Conservation (phyloP, 2,113 vertebrate genomes). For the Benitochromis conjunctus region DNA sequence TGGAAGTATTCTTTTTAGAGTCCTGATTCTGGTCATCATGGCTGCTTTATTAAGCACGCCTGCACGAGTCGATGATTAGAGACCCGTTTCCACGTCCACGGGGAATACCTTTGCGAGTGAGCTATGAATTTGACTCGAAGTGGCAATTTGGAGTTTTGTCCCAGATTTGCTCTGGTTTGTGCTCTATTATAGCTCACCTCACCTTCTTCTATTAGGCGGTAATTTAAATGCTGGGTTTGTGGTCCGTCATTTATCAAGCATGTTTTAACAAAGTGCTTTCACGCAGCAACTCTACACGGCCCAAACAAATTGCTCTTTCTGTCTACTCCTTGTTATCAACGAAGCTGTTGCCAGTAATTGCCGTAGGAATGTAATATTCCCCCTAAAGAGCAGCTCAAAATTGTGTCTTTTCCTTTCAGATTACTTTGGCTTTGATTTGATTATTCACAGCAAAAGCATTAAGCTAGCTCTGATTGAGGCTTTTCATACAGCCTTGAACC, state of each 20-base stretch:
- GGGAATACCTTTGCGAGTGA: background rate
- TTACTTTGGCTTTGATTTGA: conserved; percentile 54
- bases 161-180: background rate
- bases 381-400: conserved; percentile 43
- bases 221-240: conserved; percentile 12
- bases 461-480: conserved; percentile 20
- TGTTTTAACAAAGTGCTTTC: conserved; percentile 44
- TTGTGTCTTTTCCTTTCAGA: conserved; percentile 43
- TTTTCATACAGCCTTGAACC: conserved; percentile 18
- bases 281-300: background rate
- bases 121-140: background rate
- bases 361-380: conserved; percentile 39
- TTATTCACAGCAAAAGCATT: conserved; percentile 40
- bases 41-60: background rate
- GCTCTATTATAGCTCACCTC: background rate
- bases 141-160: background rate
- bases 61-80: background rate
- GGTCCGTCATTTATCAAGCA: conserved; percentile 21
- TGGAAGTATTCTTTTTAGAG: background rate
- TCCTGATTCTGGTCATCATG: background rate
- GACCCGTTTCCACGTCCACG: background rate
- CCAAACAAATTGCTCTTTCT: conserved; percentile 45
- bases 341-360: conserved; percentile 39
- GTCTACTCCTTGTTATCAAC: conserved; percentile 38
- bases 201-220: background rate